Conservation (phyloP, 2,113 vertebrate species). For the Butorides virescens region DNA sequence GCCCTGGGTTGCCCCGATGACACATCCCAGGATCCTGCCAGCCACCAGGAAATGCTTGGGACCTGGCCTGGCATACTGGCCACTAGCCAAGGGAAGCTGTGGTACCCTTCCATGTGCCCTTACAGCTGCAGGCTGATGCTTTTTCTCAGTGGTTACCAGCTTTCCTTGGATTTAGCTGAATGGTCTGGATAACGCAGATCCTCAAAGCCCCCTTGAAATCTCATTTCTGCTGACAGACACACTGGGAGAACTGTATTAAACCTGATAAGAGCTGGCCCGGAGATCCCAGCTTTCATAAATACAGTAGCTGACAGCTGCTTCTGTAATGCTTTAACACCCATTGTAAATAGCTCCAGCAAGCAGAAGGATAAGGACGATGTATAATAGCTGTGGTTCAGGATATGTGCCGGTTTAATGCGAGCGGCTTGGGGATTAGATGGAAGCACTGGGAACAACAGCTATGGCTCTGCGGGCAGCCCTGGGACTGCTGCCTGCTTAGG, state of each 20-base stretch:
- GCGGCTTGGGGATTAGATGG: neutral
- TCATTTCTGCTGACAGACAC: neutral
- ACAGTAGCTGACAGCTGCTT: neutral
- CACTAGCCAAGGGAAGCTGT: neutral
- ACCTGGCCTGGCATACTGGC: neutral
- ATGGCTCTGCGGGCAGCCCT: neutral
- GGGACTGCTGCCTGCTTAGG: neutral
- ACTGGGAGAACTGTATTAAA: neutral
- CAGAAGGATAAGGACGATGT: neutral
- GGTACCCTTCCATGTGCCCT: fast-evolving
- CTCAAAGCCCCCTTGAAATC: neutral
- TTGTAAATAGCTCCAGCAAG: neutral
- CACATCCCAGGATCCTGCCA: neutral
- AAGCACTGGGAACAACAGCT: neutral
- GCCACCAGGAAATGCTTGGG: neutral
- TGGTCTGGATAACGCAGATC: neutral
- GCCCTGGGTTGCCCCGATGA: neutral
- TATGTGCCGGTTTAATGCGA: neutral
- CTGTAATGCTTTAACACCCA: neutral
- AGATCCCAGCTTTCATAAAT: neutral
- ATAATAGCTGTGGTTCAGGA: neutral
- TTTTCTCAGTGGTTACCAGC: neutral
- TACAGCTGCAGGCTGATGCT: neutral
- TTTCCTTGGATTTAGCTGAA: neutral
- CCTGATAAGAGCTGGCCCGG: neutral